Percentiles rank a stretch among this genome's conserved stretches.
Conservation (phyloP, 1,140 invertebrate genomes). For the Bilobella aurantiaca region DNA sequence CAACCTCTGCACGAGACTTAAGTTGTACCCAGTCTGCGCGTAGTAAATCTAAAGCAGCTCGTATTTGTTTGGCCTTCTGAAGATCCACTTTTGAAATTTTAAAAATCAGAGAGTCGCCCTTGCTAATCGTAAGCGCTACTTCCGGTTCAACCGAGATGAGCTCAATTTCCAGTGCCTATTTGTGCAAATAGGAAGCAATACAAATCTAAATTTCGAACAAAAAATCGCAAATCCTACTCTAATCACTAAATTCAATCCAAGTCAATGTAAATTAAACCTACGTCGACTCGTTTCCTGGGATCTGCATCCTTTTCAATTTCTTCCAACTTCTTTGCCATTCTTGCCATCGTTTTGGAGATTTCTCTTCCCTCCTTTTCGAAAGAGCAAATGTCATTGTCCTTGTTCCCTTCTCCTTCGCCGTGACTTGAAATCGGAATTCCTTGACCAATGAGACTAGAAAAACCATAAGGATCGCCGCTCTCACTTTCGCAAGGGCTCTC, state of each 20-base stretch:
- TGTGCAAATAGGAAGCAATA: too few species aligned
- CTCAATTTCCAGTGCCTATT: constrained; percentile 30
- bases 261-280: constrained; percentile 35
- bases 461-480: background rate
- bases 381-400: constrained; percentile 17
- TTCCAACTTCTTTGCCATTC: constrained; percentile 55
- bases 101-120: constrained; percentile 62
- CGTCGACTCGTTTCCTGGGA: constrained; percentile 53
- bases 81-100: constrained; percentile 44
- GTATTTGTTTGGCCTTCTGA: constrained; percentile 23
- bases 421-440: background rate
- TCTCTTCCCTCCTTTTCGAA: constrained; percentile 45
- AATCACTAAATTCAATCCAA: constrained; percentile 14
- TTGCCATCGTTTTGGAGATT: constrained; percentile 56
- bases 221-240: background rate
- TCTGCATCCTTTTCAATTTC: constrained; percentile 54
- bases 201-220: too few species aligned
- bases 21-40: constrained; percentile 55
- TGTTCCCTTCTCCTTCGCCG: constrained; percentile 10
- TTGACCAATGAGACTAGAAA: background rate
- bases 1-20: constrained; percentile 54
- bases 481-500: too few species aligned
- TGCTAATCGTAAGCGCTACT: constrained; percentile 64
- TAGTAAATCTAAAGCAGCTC: constrained; percentile 44
- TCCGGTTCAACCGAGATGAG: constrained; percentile 54